These are phyloP conservation scores for Hemicordylus capensis DNA, from an alignment of 2,113 vertebrate species.

Conservation along the genomic window DNA sequence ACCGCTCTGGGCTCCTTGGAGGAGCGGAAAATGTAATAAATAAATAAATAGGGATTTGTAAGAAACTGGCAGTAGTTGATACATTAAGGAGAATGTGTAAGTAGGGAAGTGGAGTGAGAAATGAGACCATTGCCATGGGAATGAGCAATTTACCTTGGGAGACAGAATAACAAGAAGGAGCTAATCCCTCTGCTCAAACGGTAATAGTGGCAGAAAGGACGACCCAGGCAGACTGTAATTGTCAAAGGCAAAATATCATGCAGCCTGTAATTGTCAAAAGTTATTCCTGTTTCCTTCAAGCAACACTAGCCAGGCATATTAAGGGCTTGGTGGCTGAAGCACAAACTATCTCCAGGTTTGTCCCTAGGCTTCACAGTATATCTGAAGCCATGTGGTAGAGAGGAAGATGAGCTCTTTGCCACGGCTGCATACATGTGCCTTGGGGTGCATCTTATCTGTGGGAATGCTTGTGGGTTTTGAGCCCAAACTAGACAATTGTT, in stretches of 20 bases:
- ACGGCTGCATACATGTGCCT: neutral
- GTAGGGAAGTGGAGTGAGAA: too few species aligned
- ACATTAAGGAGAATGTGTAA: too few species aligned
- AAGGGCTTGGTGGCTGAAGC: neutral
- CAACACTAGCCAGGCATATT: neutral
- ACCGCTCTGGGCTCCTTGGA: too few species aligned
- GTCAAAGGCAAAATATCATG: too few species aligned
- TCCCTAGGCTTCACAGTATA: too few species aligned
- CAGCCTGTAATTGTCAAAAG: too few species aligned
- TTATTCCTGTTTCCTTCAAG: neutral
- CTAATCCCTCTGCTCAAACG: neutral
- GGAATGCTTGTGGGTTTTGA: neutral
- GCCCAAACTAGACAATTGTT: neutral
- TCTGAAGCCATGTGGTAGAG: neutral
- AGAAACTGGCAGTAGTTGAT: neutral
- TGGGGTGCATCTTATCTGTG: neutral
- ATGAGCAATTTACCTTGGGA: neutral
- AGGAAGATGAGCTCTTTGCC: neutral
- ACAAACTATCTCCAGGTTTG: neutral
- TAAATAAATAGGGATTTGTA: too few species aligned
- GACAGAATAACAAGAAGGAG: neutral
- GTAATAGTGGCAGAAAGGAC: neutral
- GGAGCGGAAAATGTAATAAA: too few species aligned
- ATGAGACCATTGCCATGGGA: neutral
- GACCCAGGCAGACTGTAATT: neutral